These are phyloP conservation scores for Colius striatus DNA, from an alignment of 2,113 vertebrate species.

Conservation along the genomic window DNA sequence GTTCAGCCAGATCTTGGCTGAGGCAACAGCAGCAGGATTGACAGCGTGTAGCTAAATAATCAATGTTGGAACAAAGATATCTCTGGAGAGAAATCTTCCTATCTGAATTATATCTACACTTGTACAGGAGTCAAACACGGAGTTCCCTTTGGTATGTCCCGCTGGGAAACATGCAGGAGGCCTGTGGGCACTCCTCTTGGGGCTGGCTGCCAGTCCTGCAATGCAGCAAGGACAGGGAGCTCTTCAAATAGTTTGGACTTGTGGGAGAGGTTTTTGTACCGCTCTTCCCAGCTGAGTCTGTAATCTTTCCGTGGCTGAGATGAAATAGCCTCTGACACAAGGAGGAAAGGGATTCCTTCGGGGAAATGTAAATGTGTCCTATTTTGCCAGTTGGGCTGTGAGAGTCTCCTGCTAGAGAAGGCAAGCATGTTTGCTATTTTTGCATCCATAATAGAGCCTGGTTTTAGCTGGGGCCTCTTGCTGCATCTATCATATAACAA, in stretches of 20 bases:
- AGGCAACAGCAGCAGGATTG: background rate
- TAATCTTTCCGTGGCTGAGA: background rate
- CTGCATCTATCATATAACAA: background rate
- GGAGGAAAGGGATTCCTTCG: background rate
- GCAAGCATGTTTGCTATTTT: background rate
- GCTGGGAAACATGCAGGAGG: background rate
- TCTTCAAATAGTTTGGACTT: background rate
- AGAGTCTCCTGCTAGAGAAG: background rate
- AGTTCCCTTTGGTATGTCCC: background rate
- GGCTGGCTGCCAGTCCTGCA: background rate
- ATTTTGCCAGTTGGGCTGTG: background rate
- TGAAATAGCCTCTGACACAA: background rate
- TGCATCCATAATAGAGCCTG: background rate
- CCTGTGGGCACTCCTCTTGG: accelerated
- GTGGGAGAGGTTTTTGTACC: background rate
- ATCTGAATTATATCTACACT: background rate
- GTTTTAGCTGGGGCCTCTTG: background rate
- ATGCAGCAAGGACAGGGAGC: background rate
- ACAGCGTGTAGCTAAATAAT: background rate
- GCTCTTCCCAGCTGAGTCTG: background rate
- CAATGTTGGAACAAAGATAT: background rate
- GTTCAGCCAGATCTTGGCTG: background rate
- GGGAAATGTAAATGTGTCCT: background rate
- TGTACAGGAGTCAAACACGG: background rate
- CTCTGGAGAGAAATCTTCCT: background rate